Percentiles rank a stretch among this genome's conserved stretches.
These are phyloP conservation scores for Coptodon rendalli DNA, from an alignment of 2,113 vertebrate genomes.

Conservation along the genomic window DNA sequence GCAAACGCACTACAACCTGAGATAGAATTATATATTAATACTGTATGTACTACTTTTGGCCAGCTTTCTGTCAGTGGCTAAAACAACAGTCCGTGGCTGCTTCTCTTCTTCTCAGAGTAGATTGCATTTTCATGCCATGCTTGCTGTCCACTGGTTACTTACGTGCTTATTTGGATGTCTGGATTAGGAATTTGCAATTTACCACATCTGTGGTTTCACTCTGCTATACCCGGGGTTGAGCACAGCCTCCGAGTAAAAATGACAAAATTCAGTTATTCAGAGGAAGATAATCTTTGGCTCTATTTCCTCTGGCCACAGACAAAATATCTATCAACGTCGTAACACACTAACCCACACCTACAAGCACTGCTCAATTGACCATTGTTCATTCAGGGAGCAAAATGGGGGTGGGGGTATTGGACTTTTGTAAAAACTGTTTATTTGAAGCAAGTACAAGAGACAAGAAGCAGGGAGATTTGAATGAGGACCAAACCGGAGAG, in stretches of 20 bases:
- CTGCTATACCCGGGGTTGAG: background rate
- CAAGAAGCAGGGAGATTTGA: background rate
- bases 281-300: background rate
- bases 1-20: background rate
- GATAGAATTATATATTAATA: rapidly evolving
- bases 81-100: background rate
- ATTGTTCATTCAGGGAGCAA: background rate
- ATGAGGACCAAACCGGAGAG: background rate
- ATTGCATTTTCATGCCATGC: background rate
- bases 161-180: background rate
- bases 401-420: background rate
- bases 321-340: background rate
- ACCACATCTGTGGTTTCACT: background rate
- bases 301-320: background rate
- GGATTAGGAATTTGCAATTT: background rate
- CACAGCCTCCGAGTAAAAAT: background rate
- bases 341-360: background rate
- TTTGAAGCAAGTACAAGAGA: background rate
- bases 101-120: background rate
- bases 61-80: background rate
- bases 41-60: background rate
- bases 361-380: background rate
- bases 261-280: background rate
- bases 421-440: background rate
- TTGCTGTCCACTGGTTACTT: background rate